Evolutionary conservation across 2,888 invertebrate species (phyloP), one percentile per base, ranked within the genome.

Genomic region (Nemurella pictetii): DNA sequence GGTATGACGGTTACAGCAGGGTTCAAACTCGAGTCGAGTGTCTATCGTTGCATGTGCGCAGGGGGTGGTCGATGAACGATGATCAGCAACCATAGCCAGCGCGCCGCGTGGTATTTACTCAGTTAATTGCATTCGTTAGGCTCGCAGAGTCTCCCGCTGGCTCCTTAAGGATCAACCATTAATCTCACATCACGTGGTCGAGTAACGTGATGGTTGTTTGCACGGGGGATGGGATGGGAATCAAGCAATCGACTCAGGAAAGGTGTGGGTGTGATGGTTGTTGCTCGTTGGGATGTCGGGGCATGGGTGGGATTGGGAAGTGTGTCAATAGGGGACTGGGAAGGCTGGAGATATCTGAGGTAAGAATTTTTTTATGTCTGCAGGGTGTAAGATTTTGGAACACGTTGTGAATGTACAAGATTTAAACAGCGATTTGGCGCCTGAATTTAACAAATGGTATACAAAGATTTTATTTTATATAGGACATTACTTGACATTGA

Each of bases 41-140:
- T 26, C 75, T 28, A 25, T 73, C 20, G 20, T 3, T 73, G 74
- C 72, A 28, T 74, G 36, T 73, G 30, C 74, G 25, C 75, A n/a
- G 85, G 73, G 85, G 80, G 74, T 26, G 55, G 81, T 77, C 84
- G 26, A 35, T 81, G 32, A 26, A 26, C 26, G 80, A 55, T 55
- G 55, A 55, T 81, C 80, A 20, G 32, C 30, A 77, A 77, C 85
- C n/a, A n/a, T n/a, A n/a, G n/a, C n/a, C n/a, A n/a, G n/a, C 26
- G 36, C 15, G 55, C 85, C 83, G 55, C 55, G 55, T 55, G 75
- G 80, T 85, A 83, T 85, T 85, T 85, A 85, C 85, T 73, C 80
- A 84, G 85, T 84, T 85, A 85, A 85, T 85, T 85, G 85, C 80
- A 77, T 73, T 73, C 83, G 84, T 83, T 78, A 85, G 32, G 83